Conservation (phyloP, 2,797 vertebrate genomes). For the Sardinella longiceps region DNA sequence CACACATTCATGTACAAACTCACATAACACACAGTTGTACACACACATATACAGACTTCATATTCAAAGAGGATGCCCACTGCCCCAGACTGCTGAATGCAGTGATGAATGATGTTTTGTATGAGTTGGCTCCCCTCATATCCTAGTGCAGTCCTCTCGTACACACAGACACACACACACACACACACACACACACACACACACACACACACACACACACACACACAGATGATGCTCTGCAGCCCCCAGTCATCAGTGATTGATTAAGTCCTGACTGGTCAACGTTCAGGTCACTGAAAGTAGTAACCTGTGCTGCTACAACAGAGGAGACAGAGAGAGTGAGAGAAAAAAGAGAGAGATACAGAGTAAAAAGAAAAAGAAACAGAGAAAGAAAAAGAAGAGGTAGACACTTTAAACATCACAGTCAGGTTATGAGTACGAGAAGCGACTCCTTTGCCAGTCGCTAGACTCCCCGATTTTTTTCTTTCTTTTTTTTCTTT, state of each 20-base stretch:
- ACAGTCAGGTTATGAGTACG: background rate
- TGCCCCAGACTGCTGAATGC: background rate
- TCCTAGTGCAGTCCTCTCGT: background rate
- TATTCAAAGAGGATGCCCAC: no score
- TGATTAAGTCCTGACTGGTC: background rate
- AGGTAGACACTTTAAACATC: background rate
- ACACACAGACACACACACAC: no score
- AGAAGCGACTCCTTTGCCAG: background rate
- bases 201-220: background rate
- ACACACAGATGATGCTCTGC: background rate
- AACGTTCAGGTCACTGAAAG: background rate
- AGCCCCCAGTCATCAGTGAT: background rate
- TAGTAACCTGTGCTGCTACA: background rate
- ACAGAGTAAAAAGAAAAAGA: background rate
- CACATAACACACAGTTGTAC: slow-evolving; percentile 31
- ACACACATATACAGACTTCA: background rate
- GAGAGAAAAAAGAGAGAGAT: background rate
- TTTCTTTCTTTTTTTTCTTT: background rate
- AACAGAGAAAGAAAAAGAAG: background rate
- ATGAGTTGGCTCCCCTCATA: background rate
- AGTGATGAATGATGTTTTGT: slow-evolving; percentile 7
- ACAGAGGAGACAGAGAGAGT: background rate
- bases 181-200: no score
- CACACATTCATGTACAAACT: slow-evolving; percentile 30
- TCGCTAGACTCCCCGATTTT: background rate